These are phyloP conservation scores for Lerista edwardsae DNA, from an alignment of 2,797 vertebrate species.

Conservation along the genomic window DNA sequence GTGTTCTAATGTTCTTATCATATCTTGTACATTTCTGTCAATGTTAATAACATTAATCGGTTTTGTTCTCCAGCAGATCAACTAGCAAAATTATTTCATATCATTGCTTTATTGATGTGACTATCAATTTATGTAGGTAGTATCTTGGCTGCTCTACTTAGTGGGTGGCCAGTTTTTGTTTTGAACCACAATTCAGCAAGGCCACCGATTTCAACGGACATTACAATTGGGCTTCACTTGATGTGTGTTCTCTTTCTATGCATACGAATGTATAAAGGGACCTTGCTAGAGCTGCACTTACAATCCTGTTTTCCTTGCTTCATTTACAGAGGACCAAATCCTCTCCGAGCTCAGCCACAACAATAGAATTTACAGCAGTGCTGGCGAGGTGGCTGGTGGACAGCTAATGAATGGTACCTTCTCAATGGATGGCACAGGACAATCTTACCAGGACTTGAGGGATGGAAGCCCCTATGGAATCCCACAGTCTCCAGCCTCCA, in stretches of 20 bases:
- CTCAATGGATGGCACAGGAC: slow-evolving; percentile 88
- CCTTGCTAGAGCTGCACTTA: slow-evolving; percentile 17
- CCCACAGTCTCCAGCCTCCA: slow-evolving; percentile 96
- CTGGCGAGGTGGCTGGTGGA: slow-evolving; percentile 85
- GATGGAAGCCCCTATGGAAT: slow-evolving; percentile 93
- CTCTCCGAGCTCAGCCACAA: slow-evolving; percentile 93
- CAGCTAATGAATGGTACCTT: slow-evolving; percentile 90
- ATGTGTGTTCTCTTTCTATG: background rate
- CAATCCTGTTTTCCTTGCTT: slow-evolving; percentile 62
- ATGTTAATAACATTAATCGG: too few relatives aligned
- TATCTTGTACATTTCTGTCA: too few relatives aligned
- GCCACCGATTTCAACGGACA: background rate
- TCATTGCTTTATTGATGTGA: too few relatives aligned
- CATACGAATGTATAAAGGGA: background rate
- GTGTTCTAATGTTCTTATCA: too few relatives aligned
- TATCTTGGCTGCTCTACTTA: too few relatives aligned
- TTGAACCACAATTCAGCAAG: too few relatives aligned
- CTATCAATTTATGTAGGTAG: background rate
- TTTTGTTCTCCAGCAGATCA: too few relatives aligned
- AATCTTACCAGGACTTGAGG: slow-evolving; percentile 94
- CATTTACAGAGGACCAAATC: slow-evolving; percentile 91
- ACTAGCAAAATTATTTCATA: too few relatives aligned
- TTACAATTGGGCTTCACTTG: background rate
- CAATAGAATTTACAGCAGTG: slow-evolving; percentile 88
- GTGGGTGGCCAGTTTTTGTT: background rate